These are phyloP conservation scores for Periophthalmus modestus DNA, from an alignment of 2,113 vertebrate species.

Conservation along the genomic window DNA sequence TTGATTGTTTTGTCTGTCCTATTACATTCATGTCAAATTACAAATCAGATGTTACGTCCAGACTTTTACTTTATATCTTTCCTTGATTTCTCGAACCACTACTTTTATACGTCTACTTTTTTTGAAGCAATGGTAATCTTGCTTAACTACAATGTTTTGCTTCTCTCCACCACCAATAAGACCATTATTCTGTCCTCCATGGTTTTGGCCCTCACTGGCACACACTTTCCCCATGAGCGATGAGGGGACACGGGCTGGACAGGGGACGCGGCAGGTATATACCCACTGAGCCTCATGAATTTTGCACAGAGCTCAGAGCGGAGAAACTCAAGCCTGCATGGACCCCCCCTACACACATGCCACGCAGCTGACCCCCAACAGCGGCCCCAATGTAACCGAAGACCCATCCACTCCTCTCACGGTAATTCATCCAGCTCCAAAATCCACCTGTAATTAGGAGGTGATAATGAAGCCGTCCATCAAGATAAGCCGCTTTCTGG, in stretches of 20 bases:
- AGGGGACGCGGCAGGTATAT: constrained; percentile 52
- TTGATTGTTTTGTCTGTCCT: too few relatives aligned
- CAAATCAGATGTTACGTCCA: too few relatives aligned
- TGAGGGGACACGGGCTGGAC: constrained; percentile 30
- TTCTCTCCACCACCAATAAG: neutral
- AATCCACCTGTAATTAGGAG: constrained; percentile 87
- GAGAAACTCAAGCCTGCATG: constrained; percentile 72
- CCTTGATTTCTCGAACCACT: too few relatives aligned
- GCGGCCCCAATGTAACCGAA: constrained; percentile 59
- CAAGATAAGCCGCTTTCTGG: constrained; percentile 77
- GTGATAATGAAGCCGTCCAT: constrained; percentile 85
- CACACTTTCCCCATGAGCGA: neutral
- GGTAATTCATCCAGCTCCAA: constrained; percentile 83
- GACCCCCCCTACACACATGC: constrained; percentile 45
- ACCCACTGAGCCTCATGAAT: constrained; percentile 72
- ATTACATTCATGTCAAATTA: too few relatives aligned
- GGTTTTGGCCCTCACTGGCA: neutral
- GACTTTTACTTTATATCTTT: too few relatives aligned
- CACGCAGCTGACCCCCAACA: constrained; percentile 66
- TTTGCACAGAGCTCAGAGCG: constrained; percentile 72
- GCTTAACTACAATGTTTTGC: too few relatives aligned
- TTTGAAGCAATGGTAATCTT: too few relatives aligned
- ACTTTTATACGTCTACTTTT: too few relatives aligned
- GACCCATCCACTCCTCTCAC: constrained; percentile 42
- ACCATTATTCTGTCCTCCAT: neutral